Percentiles rank a stretch among this genome's conserved stretches.
Evolutionary conservation across 1,140 invertebrate genomes (phyloP).

Genomic region (Drosophila melanica): DNA sequence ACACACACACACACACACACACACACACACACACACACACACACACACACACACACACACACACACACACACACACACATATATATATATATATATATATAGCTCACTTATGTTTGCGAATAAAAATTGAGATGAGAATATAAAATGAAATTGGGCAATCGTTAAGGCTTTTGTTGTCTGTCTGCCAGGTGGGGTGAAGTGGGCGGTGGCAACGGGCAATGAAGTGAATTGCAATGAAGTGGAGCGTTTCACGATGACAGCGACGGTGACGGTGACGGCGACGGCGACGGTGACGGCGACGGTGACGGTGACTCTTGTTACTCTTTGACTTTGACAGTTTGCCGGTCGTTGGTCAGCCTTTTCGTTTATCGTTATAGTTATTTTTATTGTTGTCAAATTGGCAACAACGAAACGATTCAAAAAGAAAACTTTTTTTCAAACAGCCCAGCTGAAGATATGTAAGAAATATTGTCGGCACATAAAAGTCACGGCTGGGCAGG

Average conservation of each 20-base stretch:
- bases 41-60: no score
- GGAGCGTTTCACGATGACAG: slow-evolving; percentile 24
- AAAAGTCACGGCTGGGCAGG: slow-evolving; percentile 25
- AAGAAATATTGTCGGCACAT: slow-evolving; percentile 12
- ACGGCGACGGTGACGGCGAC: no score
- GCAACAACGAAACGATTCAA: slow-evolving; percentile 21
- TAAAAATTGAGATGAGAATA: slow-evolving; percentile 29
- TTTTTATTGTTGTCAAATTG: slow-evolving; percentile 45
- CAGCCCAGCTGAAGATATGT: not conserved
- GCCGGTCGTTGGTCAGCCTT: slow-evolving; percentile 1
- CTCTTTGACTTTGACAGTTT: slow-evolving; percentile 65
- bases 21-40: no score
- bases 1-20: no score
- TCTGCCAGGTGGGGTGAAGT: not conserved
- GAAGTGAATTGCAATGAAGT: slow-evolving; percentile 26
- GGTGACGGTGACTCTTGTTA: slow-evolving; percentile 52
- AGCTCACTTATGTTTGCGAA: slow-evolving; percentile 15
- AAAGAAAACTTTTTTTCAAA: not conserved
- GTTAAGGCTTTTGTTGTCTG: slow-evolving; percentile 17
- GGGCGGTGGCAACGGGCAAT: not conserved
- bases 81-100: slow-evolving; percentile 35
- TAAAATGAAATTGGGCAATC: slow-evolving; percentile 39
- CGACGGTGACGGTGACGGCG: no score
- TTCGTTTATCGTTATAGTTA: slow-evolving; percentile 7
- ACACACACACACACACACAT: no score